Base-by-base conservation (phyloP, 2,888 invertebrate genomes). In the Eupithecia abbreviata region DNA sequence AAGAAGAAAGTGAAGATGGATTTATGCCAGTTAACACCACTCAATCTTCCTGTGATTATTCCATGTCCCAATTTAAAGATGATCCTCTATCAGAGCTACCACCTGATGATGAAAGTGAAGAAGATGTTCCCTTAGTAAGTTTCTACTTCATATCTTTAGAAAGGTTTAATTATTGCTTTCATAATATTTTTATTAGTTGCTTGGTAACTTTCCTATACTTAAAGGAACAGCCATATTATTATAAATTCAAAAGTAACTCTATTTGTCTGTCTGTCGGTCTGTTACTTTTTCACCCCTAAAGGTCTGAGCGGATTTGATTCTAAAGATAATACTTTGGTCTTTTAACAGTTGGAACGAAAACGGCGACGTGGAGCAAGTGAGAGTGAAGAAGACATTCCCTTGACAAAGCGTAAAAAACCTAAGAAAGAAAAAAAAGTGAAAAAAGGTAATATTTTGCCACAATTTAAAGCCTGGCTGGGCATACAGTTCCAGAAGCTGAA, bases 41-140 rank as follows among this genome's bases (percentile, higher is more conserved):
- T 90, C 96, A 96, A n/a, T 97, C 97, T 80, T 97, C 97, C 71
- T 97, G 97, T 90, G 97, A 97, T 87, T 97, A 97, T 88, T 97
- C 96, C 70, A 83, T 97, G 90, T 97, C 97, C 68, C 96, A 96
- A 85, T 97, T 97, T 83, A 96, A 96, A 84, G 96, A 96, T 83
- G 95, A 96, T 85, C 95, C 95, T 18, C 89, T 96, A 5, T 92
- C 94, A 18, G 95, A 93, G 79, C 84, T 94, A 18, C 91, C 91
- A 18, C 89, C 87, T 67, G 95, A 90, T 85, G 95, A 96, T 18
- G 96, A 96, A 3, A 97, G 96, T 81, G 97, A 97, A 81, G 97
- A 97, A 88, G 97, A 98, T 90, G 88, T 96, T 71, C 97, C 98
- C 83, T 90, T 98, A 96, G 97, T 97, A 95, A 94, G 92, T 47